A percentile compares a stretch with the other conserved stretches of the same genome.
phyloP scores from a whole-genome alignment of 1,140 invertebrate species.

The Lepidurus apus region DNA sequence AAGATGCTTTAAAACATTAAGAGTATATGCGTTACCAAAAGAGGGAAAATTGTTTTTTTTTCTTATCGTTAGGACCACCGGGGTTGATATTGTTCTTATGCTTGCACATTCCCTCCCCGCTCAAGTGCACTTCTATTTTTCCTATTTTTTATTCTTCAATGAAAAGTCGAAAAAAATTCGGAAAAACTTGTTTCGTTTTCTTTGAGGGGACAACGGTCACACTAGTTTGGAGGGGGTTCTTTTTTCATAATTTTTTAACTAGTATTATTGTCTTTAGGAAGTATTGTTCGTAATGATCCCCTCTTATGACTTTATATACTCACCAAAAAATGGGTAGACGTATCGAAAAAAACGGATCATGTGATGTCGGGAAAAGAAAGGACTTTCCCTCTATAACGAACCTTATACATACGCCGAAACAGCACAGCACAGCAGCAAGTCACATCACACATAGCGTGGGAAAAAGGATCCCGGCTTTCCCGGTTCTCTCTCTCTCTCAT shows the following conservation, averaged over 20 bases:
- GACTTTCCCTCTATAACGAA: not conserved
- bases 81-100: too few species aligned
- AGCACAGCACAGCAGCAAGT: not conserved
- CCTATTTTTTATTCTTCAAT: too few species aligned
- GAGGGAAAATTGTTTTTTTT: too few species aligned
- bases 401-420: not conserved
- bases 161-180: too few species aligned
- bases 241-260: too few species aligned
- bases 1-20: not conserved
- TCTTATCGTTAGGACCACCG: too few species aligned
- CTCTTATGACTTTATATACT: conserved; percentile 11
- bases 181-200: too few species aligned
- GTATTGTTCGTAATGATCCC: conserved; percentile 2
- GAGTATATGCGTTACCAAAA: too few species aligned
- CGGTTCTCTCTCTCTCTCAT: conserved; percentile 5
- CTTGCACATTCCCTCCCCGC: too few species aligned
- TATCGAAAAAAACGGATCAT: not conserved
- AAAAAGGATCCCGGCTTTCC: conserved; percentile 8
- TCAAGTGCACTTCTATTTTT: too few species aligned
- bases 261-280: not conserved
- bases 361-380: not conserved
- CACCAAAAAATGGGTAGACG: not conserved
- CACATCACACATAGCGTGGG: conserved; percentile 13
- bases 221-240: too few species aligned
- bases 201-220: too few species aligned